Evolutionary conservation across 2,888 invertebrate genomes (phyloP).

Genomic region (Dynastes hyllus): DNA sequence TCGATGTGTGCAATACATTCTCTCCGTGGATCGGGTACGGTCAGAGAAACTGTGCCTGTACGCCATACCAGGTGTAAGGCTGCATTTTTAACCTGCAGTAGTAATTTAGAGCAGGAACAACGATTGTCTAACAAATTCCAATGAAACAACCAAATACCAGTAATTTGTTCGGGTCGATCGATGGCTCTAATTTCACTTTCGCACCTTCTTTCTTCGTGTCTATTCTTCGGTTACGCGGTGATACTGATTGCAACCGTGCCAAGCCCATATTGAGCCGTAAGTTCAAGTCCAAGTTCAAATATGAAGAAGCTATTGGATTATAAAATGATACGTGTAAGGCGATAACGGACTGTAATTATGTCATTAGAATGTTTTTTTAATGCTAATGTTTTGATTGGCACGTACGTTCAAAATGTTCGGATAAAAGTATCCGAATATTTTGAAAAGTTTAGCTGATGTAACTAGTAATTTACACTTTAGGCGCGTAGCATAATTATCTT

Average conservation of each 20-base stretch:
- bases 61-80: not conserved
- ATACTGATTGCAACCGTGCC: constrained; percentile 7
- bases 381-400: not conserved
- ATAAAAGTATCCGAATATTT: too few species aligned
- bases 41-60: constrained; percentile 16
- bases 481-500: too few species aligned
- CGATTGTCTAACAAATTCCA: constrained; percentile 16
- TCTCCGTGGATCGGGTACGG: not conserved
- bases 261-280: not conserved
- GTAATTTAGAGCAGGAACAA: constrained; percentile 25
- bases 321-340: not conserved
- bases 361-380: not conserved
- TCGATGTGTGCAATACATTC: constrained; percentile 2
- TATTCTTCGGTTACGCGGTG: not conserved
- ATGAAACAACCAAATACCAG: constrained; percentile 14
- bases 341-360: constrained; percentile 1
- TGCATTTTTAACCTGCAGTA: constrained; percentile 10
- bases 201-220: constrained; percentile 15
- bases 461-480: not conserved
- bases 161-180: constrained; percentile 21
- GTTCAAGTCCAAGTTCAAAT: constrained; percentile 21
- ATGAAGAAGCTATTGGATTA: constrained; percentile 12
- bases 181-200: constrained; percentile 31
- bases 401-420: not conserved
- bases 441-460: too few species aligned